These are phyloP conservation scores for Halcyon senegalensis DNA, from an alignment of 2,113 vertebrate species.

Conservation along the genomic window DNA sequence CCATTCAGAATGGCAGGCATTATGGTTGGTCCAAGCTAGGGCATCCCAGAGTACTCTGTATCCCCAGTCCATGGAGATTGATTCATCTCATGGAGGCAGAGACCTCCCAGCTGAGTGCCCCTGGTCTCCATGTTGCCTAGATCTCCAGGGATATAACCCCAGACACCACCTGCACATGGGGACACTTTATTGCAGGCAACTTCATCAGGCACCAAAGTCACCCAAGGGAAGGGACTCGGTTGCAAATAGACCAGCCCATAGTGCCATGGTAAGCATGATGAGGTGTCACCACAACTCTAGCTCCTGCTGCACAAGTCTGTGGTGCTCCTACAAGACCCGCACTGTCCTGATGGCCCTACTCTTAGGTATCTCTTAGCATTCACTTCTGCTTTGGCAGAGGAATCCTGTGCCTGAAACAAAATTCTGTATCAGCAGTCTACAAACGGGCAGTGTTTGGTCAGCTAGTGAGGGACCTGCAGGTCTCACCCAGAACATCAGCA, in stretches of 20 bases:
- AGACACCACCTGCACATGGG: background rate
- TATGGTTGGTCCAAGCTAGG: background rate
- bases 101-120: background rate
- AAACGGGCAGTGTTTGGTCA: background rate
- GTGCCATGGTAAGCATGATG: background rate
- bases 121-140: background rate
- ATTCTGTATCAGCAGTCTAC: background rate
- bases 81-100: background rate
- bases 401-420: background rate
- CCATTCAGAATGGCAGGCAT: background rate
- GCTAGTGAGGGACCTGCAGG: background rate
- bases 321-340: background rate
- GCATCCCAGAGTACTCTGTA: background rate
- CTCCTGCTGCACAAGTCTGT: background rate
- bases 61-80: background rate
- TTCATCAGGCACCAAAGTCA: background rate
- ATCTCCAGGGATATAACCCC: background rate
- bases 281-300: background rate
- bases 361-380: background rate
- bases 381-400: background rate
- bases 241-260: background rate
- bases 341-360: background rate
- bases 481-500: background rate
- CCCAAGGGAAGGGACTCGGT: background rate
- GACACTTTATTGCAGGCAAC: background rate